phyloP scores from a whole-genome alignment of 1,140 invertebrate species.

The Colletes latitarsis region DNA sequence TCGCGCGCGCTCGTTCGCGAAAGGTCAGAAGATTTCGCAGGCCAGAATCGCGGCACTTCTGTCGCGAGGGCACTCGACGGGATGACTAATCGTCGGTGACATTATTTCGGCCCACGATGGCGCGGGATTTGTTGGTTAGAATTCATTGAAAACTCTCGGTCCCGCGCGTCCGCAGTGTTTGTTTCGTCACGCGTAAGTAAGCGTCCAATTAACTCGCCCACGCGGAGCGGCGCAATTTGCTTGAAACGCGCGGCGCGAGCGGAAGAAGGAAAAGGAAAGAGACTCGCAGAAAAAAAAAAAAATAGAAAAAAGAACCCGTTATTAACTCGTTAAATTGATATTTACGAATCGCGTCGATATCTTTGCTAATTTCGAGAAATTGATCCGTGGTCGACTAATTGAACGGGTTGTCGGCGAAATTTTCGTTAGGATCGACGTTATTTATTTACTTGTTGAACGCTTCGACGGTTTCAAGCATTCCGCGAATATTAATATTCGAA shows the following conservation, averaged over 20 bases:
- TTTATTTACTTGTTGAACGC: too few species aligned
- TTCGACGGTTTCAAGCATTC: too few species aligned
- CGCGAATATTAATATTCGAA: too few species aligned
- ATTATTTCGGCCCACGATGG: constrained; percentile 18
- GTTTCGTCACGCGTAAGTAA: constrained; percentile 40
- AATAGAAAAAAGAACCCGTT: not conserved
- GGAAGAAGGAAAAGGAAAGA: not conserved
- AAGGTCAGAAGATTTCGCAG: not conserved
- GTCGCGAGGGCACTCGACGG: not conserved
- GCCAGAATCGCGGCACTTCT: not conserved
- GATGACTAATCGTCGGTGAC: constrained; percentile 16
- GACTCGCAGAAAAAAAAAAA: not conserved
- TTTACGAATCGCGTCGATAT: not conserved
- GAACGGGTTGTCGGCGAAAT: too few species aligned
- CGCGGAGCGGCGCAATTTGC: not conserved
- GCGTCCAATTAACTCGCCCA: constrained; percentile 33
- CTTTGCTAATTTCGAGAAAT: not conserved
- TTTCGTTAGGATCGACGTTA: too few species aligned
- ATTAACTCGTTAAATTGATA: not conserved
- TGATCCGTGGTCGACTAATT: too few species aligned
- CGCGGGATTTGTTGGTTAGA: constrained; percentile 5
- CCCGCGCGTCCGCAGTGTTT: not conserved
- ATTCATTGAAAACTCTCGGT: not conserved
- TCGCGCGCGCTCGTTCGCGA: not conserved
- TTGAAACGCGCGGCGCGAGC: not conserved